Evolutionary conservation across 2,113 vertebrate genomes (phyloP), one percentile per base, ranked within the genome.

Genomic region (Circaetus gallicus): DNA sequence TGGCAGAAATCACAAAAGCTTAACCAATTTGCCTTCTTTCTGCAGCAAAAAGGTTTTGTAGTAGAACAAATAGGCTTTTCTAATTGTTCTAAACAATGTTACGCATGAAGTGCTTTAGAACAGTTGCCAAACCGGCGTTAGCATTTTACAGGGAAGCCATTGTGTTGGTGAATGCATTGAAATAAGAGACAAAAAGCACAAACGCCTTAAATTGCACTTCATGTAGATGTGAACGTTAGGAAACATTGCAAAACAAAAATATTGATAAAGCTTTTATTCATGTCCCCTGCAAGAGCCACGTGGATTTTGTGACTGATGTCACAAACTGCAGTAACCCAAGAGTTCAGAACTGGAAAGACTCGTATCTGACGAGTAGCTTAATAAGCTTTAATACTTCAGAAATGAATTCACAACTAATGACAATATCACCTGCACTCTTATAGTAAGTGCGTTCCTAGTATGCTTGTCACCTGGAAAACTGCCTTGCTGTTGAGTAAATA

Each of bases 1-100:
- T 78, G 49, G 55, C 69, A 94, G 69, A 93, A 95, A 94, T 85
- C 95, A 93, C 69, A 82, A 89, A 94, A 87, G 86, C 94, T 94
- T 87, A 95, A 89, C 69, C 77, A 91, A 87, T 96, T 95, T 95
- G 66, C 61, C 66, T 88, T 74, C 59, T 67, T 92, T 74, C 42
- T 84, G 25, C 77, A 71, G 81, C 71, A 63, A 84, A 96, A 95
- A 71, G 38, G 34, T 87, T 95, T 91, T 87, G 56, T 76, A 81
- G 76, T 89, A 94, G 91, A 96, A 93, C 52, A 94, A 95, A 96
- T 59, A 52, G 81, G 36, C 49, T 92, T 89, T 95, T 86, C 72
- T 90, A 20, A 81, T 86, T 70, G 67, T 81, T 91, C 83, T 81
- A 32, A 66, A 73, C 28, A 69, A 18, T 11, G 62, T 95, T 73